A percentile compares a stretch with the other conserved stretches of the same genome.
Conservation (phyloP, 2,888 invertebrate species). For the Alitta virens region DNA sequence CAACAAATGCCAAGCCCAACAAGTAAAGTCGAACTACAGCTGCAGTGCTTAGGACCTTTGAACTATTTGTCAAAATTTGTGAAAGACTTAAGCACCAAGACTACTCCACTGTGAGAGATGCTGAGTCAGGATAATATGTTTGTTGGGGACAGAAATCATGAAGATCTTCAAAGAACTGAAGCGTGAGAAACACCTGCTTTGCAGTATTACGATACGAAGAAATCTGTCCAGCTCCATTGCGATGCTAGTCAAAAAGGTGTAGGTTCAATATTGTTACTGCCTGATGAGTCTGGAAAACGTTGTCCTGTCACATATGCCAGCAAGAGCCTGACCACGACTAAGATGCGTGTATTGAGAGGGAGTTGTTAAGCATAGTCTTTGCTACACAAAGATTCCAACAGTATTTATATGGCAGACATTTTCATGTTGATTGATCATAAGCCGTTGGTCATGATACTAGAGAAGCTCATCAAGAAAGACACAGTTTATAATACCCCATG, state of each 20-base stretch:
- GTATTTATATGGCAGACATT: too few species aligned
- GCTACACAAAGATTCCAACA: too few species aligned
- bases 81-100: slow-evolving; percentile 8
- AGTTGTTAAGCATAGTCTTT: too few species aligned
- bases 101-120: slow-evolving; percentile 17
- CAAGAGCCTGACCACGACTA: too few species aligned
- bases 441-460: too few species aligned
- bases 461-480: neutral
- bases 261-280: too few species aligned
- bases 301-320: neutral
- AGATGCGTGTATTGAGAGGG: too few species aligned
- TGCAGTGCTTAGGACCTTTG: slow-evolving; percentile 19
- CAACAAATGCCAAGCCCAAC: slow-evolving; percentile 20
- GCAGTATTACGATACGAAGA: too few species aligned
- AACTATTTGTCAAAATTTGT: slow-evolving; percentile 20
- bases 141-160: slow-evolving; percentile 14
- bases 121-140: slow-evolving; percentile 19
- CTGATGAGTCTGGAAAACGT: slow-evolving; percentile 8
- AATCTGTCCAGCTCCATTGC: too few species aligned
- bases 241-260: too few species aligned
- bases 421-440: too few species aligned
- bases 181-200: slow-evolving; percentile 17
- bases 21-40: slow-evolving; percentile 22
- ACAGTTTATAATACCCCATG: neutral
- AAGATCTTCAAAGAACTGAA: neutral